These are phyloP conservation scores for Motacilla tschutschensis DNA, from an alignment of 2,113 vertebrate genomes.

Conservation along the genomic window DNA sequence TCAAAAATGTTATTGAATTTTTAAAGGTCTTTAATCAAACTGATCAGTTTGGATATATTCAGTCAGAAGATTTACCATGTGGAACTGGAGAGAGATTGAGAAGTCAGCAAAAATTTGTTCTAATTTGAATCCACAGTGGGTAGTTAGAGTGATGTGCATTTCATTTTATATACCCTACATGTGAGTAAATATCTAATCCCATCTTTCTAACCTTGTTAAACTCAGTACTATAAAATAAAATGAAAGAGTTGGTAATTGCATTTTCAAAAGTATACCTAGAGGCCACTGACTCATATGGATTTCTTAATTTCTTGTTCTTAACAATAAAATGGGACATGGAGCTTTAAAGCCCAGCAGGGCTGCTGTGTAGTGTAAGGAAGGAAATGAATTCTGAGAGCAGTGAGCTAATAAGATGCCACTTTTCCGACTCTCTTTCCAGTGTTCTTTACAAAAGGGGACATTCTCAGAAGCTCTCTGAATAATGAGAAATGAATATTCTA, in stretches of 20 bases:
- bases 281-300: neutral
- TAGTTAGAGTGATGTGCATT: constrained; percentile 2
- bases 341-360: neutral
- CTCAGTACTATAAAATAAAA: constrained; percentile 32
- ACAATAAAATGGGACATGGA: constrained; percentile 17
- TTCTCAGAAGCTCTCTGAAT: neutral
- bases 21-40: neutral
- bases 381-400: constrained; percentile 29
- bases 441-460: neutral
- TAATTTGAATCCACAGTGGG: neutral
- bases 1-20: neutral
- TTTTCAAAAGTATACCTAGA: constrained; percentile 14
- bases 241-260: neutral
- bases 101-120: neutral
- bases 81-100: neutral
- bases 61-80: neutral
- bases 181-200: constrained; percentile 16
- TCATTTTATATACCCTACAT: neutral
- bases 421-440: neutral
- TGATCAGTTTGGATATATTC: neutral
- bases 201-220: constrained; percentile 7
- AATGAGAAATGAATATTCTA: constrained; percentile 12
- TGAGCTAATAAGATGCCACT: constrained; percentile 22
- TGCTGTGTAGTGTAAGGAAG: neutral
- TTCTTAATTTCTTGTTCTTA: constrained; percentile 33